Base-by-base conservation (phyloP, 2,888 invertebrate species). In the Lochmaea capreae region DNA sequence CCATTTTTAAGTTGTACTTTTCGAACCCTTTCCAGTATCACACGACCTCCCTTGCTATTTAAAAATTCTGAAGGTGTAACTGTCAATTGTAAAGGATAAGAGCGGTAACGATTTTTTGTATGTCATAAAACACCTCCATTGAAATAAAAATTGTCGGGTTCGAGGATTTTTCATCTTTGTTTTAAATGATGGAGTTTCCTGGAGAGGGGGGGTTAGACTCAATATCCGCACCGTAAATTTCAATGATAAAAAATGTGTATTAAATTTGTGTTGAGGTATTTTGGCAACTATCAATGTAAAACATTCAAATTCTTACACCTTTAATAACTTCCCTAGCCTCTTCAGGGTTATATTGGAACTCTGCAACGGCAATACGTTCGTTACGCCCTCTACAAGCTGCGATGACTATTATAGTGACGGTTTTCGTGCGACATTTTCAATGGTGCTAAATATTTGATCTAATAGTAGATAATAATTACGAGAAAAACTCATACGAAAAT, bases 351-450 rank as follows among this genome's bases (percentile, higher is more conserved):
- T 80, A 77, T 74, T 80, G 84, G 81, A 85, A 84, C 80, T 84
- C 85, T 74, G 81, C 85, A 76, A 80, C 84, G 81, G 84, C 85
- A 83, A 81, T 83, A 78, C 80, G 83, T 80, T 82, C 83, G 79
- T 83, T 81, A 81, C 80, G 81, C 78, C 80, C 79, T 79, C 84
- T 86, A 78, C 85, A 84, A 83, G 85, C 85, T 82, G 83, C 86
- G 82, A 83, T 85, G 83, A 83, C 84, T 79, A 78, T 84, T 79
- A 67, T 84, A 80, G 80, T 85, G 80, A 69, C 59, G 68, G 82
- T 83, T 73, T 79, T 81, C 82, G 82, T 81, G 79, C 81, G 81
- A 78, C 72, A 78, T 71, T 80, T 78, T 77, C 76, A 77, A 74
- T 78, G 79, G 81, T 81, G 80, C 77, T 80, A 78, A 79, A 78